A percentile compares a stretch with the other conserved stretches of the same genome.
These are phyloP conservation scores for Periplaneta americana DNA, from an alignment of 1,140 invertebrate species.

Conservation along the genomic window DNA sequence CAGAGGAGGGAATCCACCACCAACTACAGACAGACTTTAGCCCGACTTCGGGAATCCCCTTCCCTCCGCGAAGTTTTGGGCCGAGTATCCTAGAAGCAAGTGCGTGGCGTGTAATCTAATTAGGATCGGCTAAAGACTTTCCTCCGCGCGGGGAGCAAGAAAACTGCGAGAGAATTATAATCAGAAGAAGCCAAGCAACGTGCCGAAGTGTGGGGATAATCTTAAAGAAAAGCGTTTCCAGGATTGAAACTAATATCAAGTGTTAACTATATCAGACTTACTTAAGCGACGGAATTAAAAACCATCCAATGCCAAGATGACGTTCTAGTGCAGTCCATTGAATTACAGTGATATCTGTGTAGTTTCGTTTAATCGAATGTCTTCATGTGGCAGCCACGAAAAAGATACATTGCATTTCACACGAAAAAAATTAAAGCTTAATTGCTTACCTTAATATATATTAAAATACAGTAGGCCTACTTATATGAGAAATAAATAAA, in stretches of 20 bases:
- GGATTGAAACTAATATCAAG: background rate
- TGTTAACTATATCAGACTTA: background rate
- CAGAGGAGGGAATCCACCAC: background rate
- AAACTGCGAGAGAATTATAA: background rate
- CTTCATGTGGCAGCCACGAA: too few species aligned
- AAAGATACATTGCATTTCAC: too few species aligned
- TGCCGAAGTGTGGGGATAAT: background rate
- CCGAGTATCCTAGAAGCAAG: background rate
- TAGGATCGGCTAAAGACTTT: background rate
- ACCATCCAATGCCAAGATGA: too few species aligned
- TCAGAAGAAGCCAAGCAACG: background rate
- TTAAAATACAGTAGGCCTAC: too few species aligned
- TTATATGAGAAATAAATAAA: too few species aligned
- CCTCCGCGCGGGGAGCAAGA: background rate
- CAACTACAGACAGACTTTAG: background rate
- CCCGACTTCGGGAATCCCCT: background rate
- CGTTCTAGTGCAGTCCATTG: too few species aligned
- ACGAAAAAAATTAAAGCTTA: too few species aligned
- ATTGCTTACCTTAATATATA: too few species aligned
- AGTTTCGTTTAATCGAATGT: too few species aligned
- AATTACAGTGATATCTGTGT: too few species aligned
- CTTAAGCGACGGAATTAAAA: background rate
- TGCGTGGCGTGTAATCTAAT: background rate
- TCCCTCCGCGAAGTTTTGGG: background rate
- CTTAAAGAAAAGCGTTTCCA: background rate